A percentile compares a stretch with the other conserved stretches of the same genome.
Evolutionary conservation across 2,113 vertebrate species (phyloP).

Genomic region (Tonatia bakeri): DNA sequence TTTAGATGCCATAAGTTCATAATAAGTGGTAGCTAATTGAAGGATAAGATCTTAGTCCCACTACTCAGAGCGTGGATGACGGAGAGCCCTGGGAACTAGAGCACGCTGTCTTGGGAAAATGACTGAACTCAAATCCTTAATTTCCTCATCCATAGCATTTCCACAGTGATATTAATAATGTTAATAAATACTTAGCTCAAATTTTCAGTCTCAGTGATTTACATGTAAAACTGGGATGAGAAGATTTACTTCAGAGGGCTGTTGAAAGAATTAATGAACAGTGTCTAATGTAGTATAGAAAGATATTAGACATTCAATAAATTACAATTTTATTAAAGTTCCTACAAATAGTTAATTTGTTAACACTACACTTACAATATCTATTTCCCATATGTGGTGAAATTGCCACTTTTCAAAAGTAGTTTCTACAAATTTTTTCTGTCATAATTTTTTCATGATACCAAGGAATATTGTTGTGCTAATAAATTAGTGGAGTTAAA

Average conservation of each 20-base stretch:
- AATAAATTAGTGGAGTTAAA: neutral
- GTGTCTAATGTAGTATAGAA: neutral
- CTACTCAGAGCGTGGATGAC: neutral
- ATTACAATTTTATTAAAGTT: neutral
- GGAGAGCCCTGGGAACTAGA: neutral
- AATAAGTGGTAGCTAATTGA: neutral
- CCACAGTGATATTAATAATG: neutral
- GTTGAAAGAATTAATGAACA: conserved; percentile 26
- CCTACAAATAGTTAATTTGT: neutral
- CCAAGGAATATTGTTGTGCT: neutral
- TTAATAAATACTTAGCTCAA: neutral
- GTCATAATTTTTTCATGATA: neutral
- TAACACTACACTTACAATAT: neutral
- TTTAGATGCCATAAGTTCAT: neutral
- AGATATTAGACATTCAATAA: neutral
- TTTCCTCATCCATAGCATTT: neutral
- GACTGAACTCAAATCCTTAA: neutral
- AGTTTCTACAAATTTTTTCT: neutral
- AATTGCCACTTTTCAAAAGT: neutral
- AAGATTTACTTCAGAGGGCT: neutral
- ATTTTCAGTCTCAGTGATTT: neutral
- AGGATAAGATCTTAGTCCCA: neutral
- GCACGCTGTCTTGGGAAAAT: neutral
- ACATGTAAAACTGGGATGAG: neutral
- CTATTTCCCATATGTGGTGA: neutral